A percentile compares a stretch with the other conserved stretches of the same genome.
Conservation (phyloP, 1,140 invertebrate genomes). For the Fopius arisanus region DNA sequence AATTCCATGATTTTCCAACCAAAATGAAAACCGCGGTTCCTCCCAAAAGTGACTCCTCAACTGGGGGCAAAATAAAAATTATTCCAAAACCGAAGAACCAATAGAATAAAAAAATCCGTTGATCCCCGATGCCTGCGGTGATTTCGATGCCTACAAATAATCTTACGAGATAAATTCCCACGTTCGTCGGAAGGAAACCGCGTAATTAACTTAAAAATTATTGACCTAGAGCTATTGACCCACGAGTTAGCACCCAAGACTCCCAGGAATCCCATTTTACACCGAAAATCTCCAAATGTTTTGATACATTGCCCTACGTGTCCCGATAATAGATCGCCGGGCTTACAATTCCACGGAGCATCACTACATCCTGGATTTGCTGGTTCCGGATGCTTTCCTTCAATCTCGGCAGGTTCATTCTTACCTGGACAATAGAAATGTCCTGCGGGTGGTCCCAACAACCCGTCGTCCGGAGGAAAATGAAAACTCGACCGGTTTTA, state of each 20-base stretch:
- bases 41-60: too few relatives aligned
- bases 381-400: constrained; percentile 5
- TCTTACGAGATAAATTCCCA: not conserved
- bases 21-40: too few relatives aligned
- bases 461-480: not conserved
- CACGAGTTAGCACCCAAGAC: not conserved
- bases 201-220: not conserved
- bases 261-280: not conserved
- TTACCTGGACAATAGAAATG: not conserved
- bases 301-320: constrained; percentile 42
- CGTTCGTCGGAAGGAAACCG: not conserved
- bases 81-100: not conserved
- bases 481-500: constrained; percentile 33
- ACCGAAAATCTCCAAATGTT: constrained; percentile 32
- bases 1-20: too few relatives aligned
- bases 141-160: constrained; percentile 29
- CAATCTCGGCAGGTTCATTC: constrained; percentile 23
- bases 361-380: not conserved
- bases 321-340: constrained; percentile 49
- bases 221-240: not conserved
- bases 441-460: constrained; percentile 13
- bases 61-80: too few relatives aligned
- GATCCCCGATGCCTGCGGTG: not conserved
- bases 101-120: not conserved
- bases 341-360: constrained; percentile 40